Evolutionary conservation across 1,140 invertebrate genomes (phyloP).

Genomic region (Pomacea maculata): DNA sequence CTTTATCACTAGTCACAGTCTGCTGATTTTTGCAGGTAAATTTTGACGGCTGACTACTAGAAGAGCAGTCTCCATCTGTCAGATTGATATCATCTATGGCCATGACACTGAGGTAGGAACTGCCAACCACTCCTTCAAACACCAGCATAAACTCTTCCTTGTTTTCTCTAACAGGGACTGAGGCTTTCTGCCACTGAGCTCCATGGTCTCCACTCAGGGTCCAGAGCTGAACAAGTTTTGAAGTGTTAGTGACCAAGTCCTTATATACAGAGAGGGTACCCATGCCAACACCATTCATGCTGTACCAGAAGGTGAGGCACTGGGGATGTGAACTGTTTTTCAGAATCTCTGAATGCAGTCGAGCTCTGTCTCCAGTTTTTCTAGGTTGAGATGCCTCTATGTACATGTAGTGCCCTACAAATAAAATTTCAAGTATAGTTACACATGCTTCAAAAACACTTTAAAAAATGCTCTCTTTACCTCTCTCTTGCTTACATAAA

Average conservation of each 20-base stretch:
- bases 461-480: background rate
- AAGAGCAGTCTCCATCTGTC: background rate
- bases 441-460: background rate
- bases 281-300: conserved; percentile 75
- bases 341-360: conserved; percentile 43
- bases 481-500: conserved; percentile 34
- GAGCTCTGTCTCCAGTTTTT: conserved; percentile 50
- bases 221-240: conserved; percentile 16
- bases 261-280: conserved; percentile 52
- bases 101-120: conserved; percentile 74
- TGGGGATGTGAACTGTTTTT: conserved; percentile 24
- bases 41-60: background rate
- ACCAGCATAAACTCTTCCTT: conserved; percentile 35
- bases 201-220: conserved; percentile 35
- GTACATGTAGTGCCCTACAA: conserved; percentile 59
- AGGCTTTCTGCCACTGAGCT: conserved; percentile 41
- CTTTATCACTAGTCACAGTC: conserved; percentile 29
- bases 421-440: too few species aligned
- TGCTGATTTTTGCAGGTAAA: conserved; percentile 4
- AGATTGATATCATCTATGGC: conserved; percentile 77
- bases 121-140: conserved; percentile 74
- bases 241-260: conserved; percentile 22
- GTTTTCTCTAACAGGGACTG: conserved; percentile 27
- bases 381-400: conserved; percentile 55
- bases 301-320: conserved; percentile 66